Evolutionary conservation across 2,113 vertebrate species (phyloP).

Genomic region (Chlorocebus sabaeus): DNA sequence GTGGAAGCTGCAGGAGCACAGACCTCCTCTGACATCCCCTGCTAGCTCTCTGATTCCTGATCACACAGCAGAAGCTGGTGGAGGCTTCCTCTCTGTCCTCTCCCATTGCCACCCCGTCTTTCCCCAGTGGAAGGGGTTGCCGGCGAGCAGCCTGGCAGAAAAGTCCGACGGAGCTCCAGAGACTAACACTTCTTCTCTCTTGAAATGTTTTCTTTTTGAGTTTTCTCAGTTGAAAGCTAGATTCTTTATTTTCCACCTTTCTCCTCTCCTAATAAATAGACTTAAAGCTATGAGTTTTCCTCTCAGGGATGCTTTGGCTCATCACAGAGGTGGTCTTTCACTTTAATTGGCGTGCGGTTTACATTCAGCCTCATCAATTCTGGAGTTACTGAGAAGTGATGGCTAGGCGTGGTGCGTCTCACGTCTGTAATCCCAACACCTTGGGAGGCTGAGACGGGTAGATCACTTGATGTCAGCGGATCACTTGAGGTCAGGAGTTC

Average conservation of each 20-base stretch:
- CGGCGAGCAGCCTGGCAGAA: neutral
- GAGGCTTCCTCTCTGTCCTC: neutral
- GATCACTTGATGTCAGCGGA: no score
- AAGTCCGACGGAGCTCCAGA: no score
- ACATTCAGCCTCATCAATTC: no score
- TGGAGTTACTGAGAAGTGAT: neutral
- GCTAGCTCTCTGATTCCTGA: neutral
- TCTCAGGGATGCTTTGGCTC: neutral
- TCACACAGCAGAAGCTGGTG: neutral
- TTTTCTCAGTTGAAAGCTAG: neutral
- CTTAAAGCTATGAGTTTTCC: neutral
- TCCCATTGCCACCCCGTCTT: rapidly evolving
- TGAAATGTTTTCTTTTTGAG: neutral
- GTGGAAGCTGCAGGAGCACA: neutral
- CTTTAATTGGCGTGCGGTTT: neutral
- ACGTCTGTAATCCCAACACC: no score
- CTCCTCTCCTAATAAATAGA: neutral
- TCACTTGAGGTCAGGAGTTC: no score
- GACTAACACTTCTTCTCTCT: neutral
- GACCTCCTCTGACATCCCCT: neutral
- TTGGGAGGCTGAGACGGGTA: no score
- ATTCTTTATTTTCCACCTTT: neutral
- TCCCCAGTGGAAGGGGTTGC: neutral
- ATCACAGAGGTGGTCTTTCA: neutral
- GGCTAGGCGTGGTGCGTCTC: no score